phyloP scores from a whole-genome alignment of 2,113 vertebrate species.

The Myxocyprinus asiaticus region DNA sequence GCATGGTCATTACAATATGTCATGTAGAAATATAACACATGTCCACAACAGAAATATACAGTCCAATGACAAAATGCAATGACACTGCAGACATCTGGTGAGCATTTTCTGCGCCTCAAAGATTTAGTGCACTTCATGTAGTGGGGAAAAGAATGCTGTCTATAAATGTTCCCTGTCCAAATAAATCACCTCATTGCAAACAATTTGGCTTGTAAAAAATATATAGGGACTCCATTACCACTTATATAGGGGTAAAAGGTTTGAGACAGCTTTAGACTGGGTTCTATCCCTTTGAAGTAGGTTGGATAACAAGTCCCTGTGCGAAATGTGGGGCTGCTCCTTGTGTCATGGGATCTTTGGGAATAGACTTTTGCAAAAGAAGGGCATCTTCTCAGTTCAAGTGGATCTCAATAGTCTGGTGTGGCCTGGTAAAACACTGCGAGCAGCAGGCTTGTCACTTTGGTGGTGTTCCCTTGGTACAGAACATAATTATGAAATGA shows the following conservation, averaged over 20 bases:
- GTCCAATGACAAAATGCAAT: slow-evolving; percentile 48
- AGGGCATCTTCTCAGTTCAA: slow-evolving; percentile 68
- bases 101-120: slow-evolving; percentile 53
- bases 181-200: slow-evolving; percentile 59
- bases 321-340: slow-evolving; percentile 72
- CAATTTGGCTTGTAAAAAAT: slow-evolving; percentile 56
- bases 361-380: slow-evolving; percentile 72
- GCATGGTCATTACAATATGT: no score
- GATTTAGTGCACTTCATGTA: slow-evolving; percentile 52
- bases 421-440: slow-evolving; percentile 76
- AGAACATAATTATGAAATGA: slow-evolving; percentile 76
- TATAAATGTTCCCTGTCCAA: slow-evolving; percentile 52
- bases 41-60: no score
- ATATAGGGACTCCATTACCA: slow-evolving; percentile 25
- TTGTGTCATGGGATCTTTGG: slow-evolving; percentile 68
- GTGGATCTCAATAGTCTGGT: slow-evolving; percentile 68
- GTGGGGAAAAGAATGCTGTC: slow-evolving; percentile 17
- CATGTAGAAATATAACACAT: no score
- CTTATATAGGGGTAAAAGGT: slow-evolving; percentile 38
- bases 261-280: neutral
- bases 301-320: slow-evolving; percentile 71
- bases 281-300: slow-evolving; percentile 58
- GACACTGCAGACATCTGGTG: slow-evolving; percentile 62
- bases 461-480: slow-evolving; percentile 71
- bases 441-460: slow-evolving; percentile 70